These are phyloP conservation scores for Leptodactylus fallax DNA, from an alignment of 2,797 vertebrate genomes.

Conservation along the genomic window DNA sequence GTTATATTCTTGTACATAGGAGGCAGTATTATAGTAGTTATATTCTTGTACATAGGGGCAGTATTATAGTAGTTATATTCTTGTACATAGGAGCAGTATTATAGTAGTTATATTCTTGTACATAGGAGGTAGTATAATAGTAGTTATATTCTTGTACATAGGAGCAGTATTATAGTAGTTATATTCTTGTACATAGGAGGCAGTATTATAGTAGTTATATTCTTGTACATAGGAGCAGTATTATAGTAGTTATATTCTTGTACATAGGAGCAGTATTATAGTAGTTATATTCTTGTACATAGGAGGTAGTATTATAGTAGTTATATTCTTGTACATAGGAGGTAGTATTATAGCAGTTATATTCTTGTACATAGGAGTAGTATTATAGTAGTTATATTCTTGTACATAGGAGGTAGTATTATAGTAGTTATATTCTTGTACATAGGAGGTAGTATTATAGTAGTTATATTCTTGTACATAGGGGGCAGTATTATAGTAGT, in stretches of 20 bases:
- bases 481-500: too few species aligned
- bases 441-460: too few species aligned
- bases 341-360: not conserved
- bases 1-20: constrained; percentile 1
- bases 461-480: too few species aligned
- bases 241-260: not conserved
- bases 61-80: not conserved
- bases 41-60: too few species aligned
- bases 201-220: too few species aligned
- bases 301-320: not conserved
- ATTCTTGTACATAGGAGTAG: not conserved
- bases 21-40: constrained; percentile 6
- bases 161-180: not conserved
- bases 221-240: too few species aligned
- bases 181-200: too few species aligned
- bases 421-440: not conserved
- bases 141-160: not conserved
- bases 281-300: constrained; percentile 2
- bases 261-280: not conserved
- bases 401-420: not conserved
- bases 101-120: not conserved
- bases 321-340: not conserved
- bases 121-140: too few species aligned
- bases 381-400: too few species aligned
- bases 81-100: not conserved